phyloP scores from a whole-genome alignment of 2,797 vertebrate species.

The Malacoctenus gilli region DNA sequence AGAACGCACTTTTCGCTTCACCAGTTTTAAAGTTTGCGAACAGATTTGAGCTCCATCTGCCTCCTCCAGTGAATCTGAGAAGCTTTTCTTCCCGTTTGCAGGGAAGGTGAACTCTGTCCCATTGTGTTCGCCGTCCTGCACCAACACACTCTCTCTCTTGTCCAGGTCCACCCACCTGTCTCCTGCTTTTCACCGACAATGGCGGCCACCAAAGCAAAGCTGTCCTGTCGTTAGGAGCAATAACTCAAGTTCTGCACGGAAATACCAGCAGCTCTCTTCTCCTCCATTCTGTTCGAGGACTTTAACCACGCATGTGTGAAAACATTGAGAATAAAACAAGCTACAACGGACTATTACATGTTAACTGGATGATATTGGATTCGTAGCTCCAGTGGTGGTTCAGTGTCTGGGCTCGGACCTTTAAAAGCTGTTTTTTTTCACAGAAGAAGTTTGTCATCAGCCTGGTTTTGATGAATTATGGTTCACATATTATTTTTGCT shows the following conservation, averaged over 20 bases:
- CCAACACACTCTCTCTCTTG: not conserved
- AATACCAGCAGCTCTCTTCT: too few species aligned
- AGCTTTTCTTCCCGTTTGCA: not conserved
- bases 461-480: too few species aligned
- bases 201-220: slow-evolving; percentile 12
- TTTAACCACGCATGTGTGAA: too few species aligned
- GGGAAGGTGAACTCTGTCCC: not conserved
- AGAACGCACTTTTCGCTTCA: not conserved
- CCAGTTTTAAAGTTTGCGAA: not conserved
- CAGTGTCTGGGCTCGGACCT: too few species aligned
- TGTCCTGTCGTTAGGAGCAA: slow-evolving; percentile 18
- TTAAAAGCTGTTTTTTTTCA: too few species aligned
- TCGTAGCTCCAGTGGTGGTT: too few species aligned
- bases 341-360: too few species aligned
- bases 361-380: too few species aligned
- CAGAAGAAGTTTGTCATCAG: too few species aligned
- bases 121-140: slow-evolving; percentile 1
- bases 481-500: too few species aligned
- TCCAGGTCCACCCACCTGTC: slow-evolving; percentile 8
- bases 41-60: slow-evolving; percentile 3
- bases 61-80: not conserved
- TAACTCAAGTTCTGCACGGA: slow-evolving; percentile 10
- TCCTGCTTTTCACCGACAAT: slow-evolving; percentile 10
- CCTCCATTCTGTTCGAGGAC: too few species aligned
- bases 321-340: too few species aligned